Evolutionary conservation across 1,140 invertebrate genomes (phyloP), one percentile per base, ranked within the genome.

Genomic region (Ganaspis sp.): DNA sequence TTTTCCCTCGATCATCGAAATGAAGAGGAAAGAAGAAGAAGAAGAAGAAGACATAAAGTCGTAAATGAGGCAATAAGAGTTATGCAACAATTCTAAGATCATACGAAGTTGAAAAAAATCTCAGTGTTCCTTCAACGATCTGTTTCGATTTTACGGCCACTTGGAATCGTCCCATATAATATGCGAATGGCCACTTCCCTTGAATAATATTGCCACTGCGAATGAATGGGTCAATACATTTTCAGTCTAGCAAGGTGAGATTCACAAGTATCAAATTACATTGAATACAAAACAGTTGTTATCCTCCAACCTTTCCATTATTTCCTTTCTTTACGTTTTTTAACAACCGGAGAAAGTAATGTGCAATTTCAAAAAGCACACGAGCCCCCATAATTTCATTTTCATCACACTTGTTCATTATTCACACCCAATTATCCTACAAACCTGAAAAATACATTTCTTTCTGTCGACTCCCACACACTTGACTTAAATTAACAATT

Each of bases 141-240:
- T 64, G 58, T 64, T 64, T 64, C 23, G 23, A n/a, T 64, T 64
- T 64, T 64, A 64, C 21, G 58, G 15, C 15, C 58, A 64, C 23
- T 29, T 29, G 6, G 58, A 64, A 64, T 64, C 23, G 58, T 29
- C 58, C 23, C 58, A 64, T 64, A 26, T 64, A 64, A 34, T 34
- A 34, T 64, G 6, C 23, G 23, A 29, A 64, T 64, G 26, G 58
- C 58, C 26, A 64, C 23, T 64, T 64, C 23, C 58, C 21, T 64
- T 64, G 58, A 64, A 64, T 64, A 64, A 64, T 64, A 64, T 64
- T 64, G 26, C 58, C 58, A 64, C 58, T 26, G 26, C 58, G 45
- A 49, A 49, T 49, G 45, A 49, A 64, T 64, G 23, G 58, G 58
- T 64, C 58, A 64, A 64, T 64, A 29, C 8, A 64, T 64, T 64